phyloP scores from a whole-genome alignment of 2,888 invertebrate species.

The Bugula neritina region DNA sequence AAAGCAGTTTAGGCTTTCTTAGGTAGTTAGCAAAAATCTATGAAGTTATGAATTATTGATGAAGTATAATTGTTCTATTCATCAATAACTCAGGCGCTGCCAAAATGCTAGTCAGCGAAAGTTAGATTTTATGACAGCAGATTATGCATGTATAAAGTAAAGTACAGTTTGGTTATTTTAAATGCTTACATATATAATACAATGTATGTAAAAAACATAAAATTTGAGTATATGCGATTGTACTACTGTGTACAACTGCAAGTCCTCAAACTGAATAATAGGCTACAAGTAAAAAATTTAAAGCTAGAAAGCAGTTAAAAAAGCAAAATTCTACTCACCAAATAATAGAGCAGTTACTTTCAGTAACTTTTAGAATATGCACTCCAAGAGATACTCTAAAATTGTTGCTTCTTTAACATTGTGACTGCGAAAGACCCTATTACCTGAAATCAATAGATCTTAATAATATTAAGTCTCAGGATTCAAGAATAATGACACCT shows the following conservation, averaged over 20 bases:
- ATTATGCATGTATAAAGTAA: background rate
- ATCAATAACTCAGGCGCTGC: background rate
- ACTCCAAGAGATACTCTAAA: too few species aligned
- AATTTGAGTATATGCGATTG: too few species aligned
- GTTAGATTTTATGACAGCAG: background rate
- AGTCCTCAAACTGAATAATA: too few species aligned
- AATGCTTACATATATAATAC: background rate
- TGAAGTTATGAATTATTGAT: slow-evolving; percentile 22
- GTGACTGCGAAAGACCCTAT: background rate
- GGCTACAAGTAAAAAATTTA: too few species aligned
- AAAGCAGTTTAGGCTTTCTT: slow-evolving; percentile 13
- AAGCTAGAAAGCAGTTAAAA: too few species aligned
- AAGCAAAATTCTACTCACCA: too few species aligned
- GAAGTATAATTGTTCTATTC: slow-evolving; percentile 17
- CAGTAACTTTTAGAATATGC: too few species aligned
- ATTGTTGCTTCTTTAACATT: too few species aligned
- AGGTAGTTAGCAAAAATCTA: slow-evolving; percentile 24
- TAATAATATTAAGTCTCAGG: background rate
- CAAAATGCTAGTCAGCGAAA: background rate
- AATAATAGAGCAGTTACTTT: too few species aligned
- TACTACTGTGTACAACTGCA: too few species aligned
- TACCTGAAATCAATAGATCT: background rate
- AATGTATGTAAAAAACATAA: background rate
- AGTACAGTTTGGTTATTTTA: background rate
- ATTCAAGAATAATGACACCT: background rate